Base-by-base conservation (phyloP, 1,140 invertebrate species). In the Cylas formicarius region DNA sequence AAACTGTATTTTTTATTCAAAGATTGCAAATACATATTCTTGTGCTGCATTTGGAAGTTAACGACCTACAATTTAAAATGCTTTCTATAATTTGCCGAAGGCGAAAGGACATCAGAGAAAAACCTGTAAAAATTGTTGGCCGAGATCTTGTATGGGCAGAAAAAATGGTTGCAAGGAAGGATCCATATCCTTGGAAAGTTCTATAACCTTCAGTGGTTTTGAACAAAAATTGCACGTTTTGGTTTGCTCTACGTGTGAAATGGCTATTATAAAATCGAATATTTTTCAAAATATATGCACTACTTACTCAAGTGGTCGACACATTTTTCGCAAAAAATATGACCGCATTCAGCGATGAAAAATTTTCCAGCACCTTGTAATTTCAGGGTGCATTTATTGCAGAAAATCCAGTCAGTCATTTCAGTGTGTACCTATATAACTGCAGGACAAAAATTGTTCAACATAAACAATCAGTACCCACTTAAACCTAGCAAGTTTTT, bases 261-360 rank as follows among this genome's bases (percentile, higher is more conserved):
- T 40, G 35, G 26, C 22, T n/a, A 10, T 16, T 31, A 29, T 13
- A 36, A 28, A 13, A 40, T 6, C 38, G 29, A 24, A 19, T 26
- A 40, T 34, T 28, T 9, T 16, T 26, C 2, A n/a, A 13, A 39
- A 19, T 24, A 8, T 26, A 35, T 31, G 23, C 37, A 9, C n/a
- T 22, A 52, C 49, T 39, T 55, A 58, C 56, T 48, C 18, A 56
- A 38, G 31, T 37, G 37, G 27, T 35, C 29, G 7, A 31, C 31
- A 35, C 60, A 62, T 28, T 29, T 50, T 48, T 52, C 41, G 42
- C 60, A 62, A 41, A 58, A 43, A 27, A 59, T 46, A 35, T 60
- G 60, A 10, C 56, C 56, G 27, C 60, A 62, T 47, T 55, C 57
- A 2, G 48, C 40, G 17, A 62, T 24, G 21, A 45, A 58, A 37